Base-by-base conservation (phyloP, 37 sponge, comb jelly and placozoan species). In the Aphrocallistes beatrix region DNA sequence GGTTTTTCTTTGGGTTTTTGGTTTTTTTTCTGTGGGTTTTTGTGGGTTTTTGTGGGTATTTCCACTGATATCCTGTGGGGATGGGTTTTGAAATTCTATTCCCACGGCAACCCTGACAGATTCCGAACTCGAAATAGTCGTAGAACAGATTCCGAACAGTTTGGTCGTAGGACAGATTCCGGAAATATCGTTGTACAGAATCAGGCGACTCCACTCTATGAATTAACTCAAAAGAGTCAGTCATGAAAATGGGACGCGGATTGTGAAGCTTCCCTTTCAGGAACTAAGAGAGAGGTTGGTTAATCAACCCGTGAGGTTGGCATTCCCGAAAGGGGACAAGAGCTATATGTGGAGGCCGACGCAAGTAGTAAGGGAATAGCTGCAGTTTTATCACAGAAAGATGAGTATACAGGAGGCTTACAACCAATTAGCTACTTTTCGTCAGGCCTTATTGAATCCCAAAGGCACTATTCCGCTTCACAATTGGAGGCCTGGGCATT, bases 131-230 rank as follows among this genome's bases (percentile, higher is more conserved):
- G n/a, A n/a, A n/a, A n/a, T n/a, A n/a, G n/a, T n/a, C n/a, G n/a
- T n/a, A n/a, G n/a, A n/a, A n/a, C n/a, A n/a, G n/a, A n/a, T n/a
- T n/a, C n/a, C n/a, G n/a, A n/a, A n/a, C n/a, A n/a, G n/a, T n/a
- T n/a, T n/a, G n/a, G n/a, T n/a, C n/a, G n/a, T n/a, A n/a, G n/a
- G n/a, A n/a, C n/a, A n/a, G n/a, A n/a, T n/a, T n/a, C n/a, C n/a
- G n/a, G n/a, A n/a, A n/a, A n/a, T n/a, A n/a, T n/a, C n/a, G n/a
- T n/a, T n/a, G n/a, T n/a, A n/a, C n/a, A n/a, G n/a, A n/a, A n/a
- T n/a, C n/a, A n/a, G n/a, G 84, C 84, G 25, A 34, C 81, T n/a
- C 85, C 86, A 25, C 39, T 85, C 21, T 38, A 85, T 36, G n/a
- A 75, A 36, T 8, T 85, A 81, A 69, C 69, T 81, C 38, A 25